These are phyloP conservation scores for Erythrocercus mccallii DNA, from an alignment of 2,113 vertebrate species.

Conservation along the genomic window DNA sequence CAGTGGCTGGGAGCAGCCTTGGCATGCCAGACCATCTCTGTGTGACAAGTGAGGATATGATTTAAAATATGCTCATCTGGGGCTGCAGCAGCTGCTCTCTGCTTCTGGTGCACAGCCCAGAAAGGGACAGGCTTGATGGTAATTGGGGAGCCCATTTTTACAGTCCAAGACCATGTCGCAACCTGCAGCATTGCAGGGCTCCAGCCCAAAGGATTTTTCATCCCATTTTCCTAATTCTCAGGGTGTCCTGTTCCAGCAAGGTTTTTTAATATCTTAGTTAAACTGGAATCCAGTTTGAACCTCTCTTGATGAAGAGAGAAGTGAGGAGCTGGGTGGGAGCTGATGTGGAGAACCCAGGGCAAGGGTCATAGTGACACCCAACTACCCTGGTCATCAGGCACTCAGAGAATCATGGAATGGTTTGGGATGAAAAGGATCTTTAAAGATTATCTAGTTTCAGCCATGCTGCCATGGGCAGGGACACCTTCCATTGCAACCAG, in stretches of 20 bases:
- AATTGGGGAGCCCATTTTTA: neutral
- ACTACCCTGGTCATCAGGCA: neutral
- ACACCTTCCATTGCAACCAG: neutral
- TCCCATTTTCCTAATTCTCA: neutral
- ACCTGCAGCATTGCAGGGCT: neutral
- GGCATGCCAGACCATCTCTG: neutral
- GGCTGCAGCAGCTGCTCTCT: neutral
- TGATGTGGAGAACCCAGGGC: neutral
- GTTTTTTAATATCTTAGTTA: neutral
- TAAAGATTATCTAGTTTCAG: neutral
- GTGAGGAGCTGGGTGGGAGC: neutral
- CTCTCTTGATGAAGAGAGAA: neutral
- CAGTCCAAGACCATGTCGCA: neutral
- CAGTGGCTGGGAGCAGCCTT: neutral
- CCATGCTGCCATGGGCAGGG: neutral
- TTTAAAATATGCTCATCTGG: neutral
- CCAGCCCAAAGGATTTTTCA: neutral
- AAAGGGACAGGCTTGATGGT: neutral
- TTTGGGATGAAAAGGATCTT: neutral
- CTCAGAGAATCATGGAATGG: neutral
- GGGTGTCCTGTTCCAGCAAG: neutral
- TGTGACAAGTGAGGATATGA: neutral
- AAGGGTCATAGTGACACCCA: neutral
- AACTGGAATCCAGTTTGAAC: neutral
- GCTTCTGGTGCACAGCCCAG: neutral